These are phyloP conservation scores for Phymastichus coffea DNA, from an alignment of 1,140 invertebrate species.

Conservation along the genomic window DNA sequence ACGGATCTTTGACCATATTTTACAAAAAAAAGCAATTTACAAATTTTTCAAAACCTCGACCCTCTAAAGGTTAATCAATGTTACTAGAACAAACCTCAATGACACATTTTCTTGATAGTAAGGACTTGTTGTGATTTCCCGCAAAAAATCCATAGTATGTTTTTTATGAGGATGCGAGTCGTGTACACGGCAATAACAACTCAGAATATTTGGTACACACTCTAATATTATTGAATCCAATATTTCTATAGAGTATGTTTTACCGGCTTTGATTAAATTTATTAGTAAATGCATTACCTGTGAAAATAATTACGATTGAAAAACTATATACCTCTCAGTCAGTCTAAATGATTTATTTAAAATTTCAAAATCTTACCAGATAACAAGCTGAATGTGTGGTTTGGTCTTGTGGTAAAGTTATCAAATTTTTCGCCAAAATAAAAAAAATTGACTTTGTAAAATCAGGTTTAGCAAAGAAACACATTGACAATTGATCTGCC, in stretches of 20 bases:
- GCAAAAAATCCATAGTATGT: conserved; percentile 44
- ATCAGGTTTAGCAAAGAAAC: conserved; percentile 41
- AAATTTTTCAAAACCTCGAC: too few relatives aligned
- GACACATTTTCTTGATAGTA: conserved; percentile 37
- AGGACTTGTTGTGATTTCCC: conserved; percentile 36
- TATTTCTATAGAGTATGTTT: conserved; percentile 33
- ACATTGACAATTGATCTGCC: conserved; percentile 41
- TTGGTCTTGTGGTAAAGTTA: conserved; percentile 40
- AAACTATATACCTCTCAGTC: conserved; percentile 9
- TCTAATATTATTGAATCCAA: conserved; percentile 41
- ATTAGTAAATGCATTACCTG: conserved; percentile 48
- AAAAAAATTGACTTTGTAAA: conserved; percentile 44
- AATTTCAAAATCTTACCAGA: conserved; percentile 38
- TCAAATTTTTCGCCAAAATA: conserved; percentile 41
- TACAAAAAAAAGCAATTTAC: too few relatives aligned
- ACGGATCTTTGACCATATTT: too few relatives aligned
- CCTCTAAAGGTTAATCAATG: too few relatives aligned
- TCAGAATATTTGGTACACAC: conserved; percentile 40
- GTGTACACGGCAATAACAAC: conserved; percentile 46
- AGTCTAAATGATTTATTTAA: not conserved
- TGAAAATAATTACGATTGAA: conserved; percentile 23
- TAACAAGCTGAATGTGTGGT: conserved; percentile 46
- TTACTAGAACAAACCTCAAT: conserved; percentile 35
- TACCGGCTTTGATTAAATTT: conserved; percentile 40
- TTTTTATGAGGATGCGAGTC: conserved; percentile 48